phyloP scores from a whole-genome alignment of 2,888 invertebrate genomes.

The Trachelus troglodyta region DNA sequence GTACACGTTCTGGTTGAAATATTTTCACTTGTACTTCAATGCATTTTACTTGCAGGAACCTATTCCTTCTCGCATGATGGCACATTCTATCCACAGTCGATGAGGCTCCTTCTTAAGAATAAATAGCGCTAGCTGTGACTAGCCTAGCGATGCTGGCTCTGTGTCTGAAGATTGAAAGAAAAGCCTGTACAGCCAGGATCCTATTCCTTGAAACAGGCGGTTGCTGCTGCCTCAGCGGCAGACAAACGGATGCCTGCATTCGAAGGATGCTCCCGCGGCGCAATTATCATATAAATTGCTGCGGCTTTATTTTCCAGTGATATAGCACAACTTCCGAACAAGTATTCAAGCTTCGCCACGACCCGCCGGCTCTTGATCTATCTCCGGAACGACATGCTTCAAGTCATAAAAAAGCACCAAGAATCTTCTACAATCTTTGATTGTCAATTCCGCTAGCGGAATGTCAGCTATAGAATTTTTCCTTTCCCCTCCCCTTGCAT shows the following conservation, averaged over 20 bases:
- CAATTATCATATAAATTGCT: conserved; percentile 63
- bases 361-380: not conserved
- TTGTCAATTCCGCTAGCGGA: not conserved
- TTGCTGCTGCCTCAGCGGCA: conserved; percentile 20
- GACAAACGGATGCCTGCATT: conserved; percentile 46
- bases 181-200: not conserved
- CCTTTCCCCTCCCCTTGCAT: not conserved
- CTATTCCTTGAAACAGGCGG: not conserved
- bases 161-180: not conserved
- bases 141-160: not conserved
- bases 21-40: not conserved
- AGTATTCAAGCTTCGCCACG: not conserved
- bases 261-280: conserved; percentile 37
- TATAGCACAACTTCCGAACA: not conserved
- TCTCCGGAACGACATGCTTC: not conserved
- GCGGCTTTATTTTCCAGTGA: conserved; percentile 33
- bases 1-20: not conserved
- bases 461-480: not conserved
- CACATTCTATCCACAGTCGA: not conserved
- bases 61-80: not conserved
- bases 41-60: not conserved
- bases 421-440: not conserved
- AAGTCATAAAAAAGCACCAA: not conserved
- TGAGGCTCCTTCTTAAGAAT: not conserved
- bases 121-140: not conserved